Evolutionary conservation across 2,797 vertebrate genomes (phyloP).

Genomic region (Propithecus deckenii): DNA sequence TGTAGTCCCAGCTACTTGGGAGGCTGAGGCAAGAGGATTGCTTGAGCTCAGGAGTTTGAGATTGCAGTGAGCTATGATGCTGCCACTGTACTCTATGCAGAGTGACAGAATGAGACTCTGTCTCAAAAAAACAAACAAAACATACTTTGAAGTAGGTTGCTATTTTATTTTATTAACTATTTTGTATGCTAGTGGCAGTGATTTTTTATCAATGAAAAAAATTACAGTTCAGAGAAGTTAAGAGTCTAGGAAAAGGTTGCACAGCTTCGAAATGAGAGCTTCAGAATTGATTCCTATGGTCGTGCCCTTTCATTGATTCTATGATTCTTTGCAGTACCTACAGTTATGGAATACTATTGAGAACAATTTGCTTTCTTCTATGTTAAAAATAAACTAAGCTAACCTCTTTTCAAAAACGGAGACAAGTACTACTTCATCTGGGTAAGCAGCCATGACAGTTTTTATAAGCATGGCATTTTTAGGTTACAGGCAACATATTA

Average conservation of each 20-base stretch:
- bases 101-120: no score
- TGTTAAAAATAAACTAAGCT: neutral
- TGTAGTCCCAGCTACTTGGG: no score
- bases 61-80: no score
- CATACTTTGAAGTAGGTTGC: neutral
- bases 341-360: neutral
- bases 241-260: neutral
- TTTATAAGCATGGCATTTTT: conserved; percentile 33
- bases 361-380: neutral
- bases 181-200: neutral
- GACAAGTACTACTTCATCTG: neutral
- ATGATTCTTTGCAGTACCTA: neutral
- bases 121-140: neutral
- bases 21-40: no score
- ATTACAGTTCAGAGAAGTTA: neutral
- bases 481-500: neutral
- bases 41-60: no score
- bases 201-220: neutral
- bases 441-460: neutral
- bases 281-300: neutral
- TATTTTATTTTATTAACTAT: neutral
- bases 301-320: neutral
- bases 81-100: no score
- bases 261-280: neutral
- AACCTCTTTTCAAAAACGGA: neutral